These are phyloP conservation scores for Ceyx erithaca DNA, from an alignment of 2,797 vertebrate species.

Conservation along the genomic window DNA sequence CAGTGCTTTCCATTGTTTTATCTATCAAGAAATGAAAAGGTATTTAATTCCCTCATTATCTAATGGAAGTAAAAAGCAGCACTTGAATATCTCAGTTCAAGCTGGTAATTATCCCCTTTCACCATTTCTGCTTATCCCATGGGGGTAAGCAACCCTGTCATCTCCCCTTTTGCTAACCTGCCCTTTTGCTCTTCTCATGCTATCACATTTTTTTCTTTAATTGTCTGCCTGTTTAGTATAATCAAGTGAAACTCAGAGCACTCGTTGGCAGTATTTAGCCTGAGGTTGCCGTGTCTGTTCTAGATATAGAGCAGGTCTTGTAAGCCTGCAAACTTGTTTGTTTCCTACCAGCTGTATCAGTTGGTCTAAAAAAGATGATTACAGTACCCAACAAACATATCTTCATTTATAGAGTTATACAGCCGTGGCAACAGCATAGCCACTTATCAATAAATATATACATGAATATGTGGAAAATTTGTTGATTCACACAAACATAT, in stretches of 20 bases:
- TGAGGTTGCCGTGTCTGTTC: conserved; percentile 2
- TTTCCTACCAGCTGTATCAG: conserved; percentile 46
- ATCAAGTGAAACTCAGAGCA: conserved; percentile 4
- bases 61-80: not conserved
- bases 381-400: conserved; percentile 12
- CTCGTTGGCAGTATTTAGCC: conserved; percentile 36
- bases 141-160: not conserved
- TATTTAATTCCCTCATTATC: not conserved
- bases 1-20: not conserved
- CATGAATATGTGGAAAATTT: conserved; percentile 1
- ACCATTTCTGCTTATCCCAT: not conserved
- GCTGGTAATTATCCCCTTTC: not conserved
- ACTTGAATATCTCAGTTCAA: not conserved
- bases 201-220: not conserved
- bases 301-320: not conserved
- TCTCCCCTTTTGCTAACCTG: not conserved
- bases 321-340: not conserved
- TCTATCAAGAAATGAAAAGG: not conserved
- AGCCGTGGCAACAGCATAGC: conserved; percentile 4
- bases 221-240: conserved; percentile 6
- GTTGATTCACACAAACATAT: not conserved
- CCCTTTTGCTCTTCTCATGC: not conserved
- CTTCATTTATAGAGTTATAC: conserved; percentile 13
- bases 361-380: conserved; percentile 43
- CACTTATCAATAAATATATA: not conserved